Base-by-base conservation (phyloP, 2,113 vertebrate genomes). In the Pleuronectes platessa region DNA sequence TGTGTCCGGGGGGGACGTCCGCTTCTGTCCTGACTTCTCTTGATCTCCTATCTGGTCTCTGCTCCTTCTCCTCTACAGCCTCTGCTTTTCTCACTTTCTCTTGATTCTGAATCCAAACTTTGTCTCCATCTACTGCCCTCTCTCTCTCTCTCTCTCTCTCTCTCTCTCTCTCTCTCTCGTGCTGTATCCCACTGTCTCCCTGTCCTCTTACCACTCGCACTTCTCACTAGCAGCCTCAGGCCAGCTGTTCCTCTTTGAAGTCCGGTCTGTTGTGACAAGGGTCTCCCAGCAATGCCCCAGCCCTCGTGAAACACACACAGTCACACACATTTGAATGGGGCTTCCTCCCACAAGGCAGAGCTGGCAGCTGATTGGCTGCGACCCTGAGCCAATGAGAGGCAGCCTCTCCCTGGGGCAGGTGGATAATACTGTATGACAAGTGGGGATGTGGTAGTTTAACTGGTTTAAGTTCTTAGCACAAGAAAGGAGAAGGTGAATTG, bases 261-360 rank as follows among this genome's bases (percentile, higher is more conserved):
- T 86, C 87, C 73, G 42, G 61, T 65, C 82, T 84, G 90, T 81
- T 85, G 79, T 86, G 87, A 81, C 83, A 85, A 81, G 83, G 83
- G 82, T 86, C 81, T 86, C 74, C 68, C 49, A 83, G 88, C 80
- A 60, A 63, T 77, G 69, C 81, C 81, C n/a, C 5, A 66, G 76
- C 60, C 80, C 83, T 78, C 74, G 63, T 83, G 78, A 81, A 24
- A 24, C 24, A 81, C 53, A 77, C 78, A 53, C 83, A 79, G 80
- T 67, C 62, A 35, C 66, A 79, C 12, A 51, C n/a, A 83, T 92
- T 87, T 90, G 88, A 86, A 84, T 82, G 84, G 84, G 68, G 84
- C 85, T 74, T 49, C 86, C 89, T 74, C 79, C 78, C 68, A 2
- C 40, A 70, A 35, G 42, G 35, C 40, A 26, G 68, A 79, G 81